Evolutionary conservation across 2,888 invertebrate species (phyloP).

Genomic region (Diadegma fenestrale): DNA sequence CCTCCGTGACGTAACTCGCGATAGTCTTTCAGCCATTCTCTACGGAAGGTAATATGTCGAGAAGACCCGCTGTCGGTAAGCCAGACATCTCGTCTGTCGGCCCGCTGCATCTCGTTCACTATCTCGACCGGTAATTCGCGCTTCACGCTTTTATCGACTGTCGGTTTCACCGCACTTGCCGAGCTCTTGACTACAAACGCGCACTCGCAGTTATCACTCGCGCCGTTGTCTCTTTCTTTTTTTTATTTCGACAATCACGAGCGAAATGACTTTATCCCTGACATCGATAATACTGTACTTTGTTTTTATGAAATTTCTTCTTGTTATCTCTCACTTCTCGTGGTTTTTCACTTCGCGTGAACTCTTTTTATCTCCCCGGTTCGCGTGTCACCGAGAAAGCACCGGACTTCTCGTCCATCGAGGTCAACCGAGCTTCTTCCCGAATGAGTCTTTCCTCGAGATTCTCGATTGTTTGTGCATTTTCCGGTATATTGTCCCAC

Average conservation of each 20-base stretch:
- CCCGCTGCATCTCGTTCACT: constrained; percentile 10
- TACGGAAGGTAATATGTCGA: constrained; percentile 52
- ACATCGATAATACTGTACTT: constrained; percentile 14
- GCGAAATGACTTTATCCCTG: constrained; percentile 15
- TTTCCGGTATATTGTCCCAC: constrained; percentile 3
- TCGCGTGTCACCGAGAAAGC: constrained; percentile 6
- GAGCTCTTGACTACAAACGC: neutral
- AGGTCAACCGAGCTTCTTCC: constrained; percentile 35
- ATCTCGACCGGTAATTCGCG: neutral
- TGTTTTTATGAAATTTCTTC: neutral
- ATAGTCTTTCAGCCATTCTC: constrained; percentile 57
- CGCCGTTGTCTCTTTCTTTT: neutral
- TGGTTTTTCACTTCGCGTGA: neutral
- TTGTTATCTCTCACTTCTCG: constrained; percentile 5
- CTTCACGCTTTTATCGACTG: neutral
- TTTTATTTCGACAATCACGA: constrained; percentile 14
- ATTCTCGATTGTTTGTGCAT: constrained; percentile 29
- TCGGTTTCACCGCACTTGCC: neutral
- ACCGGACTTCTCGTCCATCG: constrained; percentile 17
- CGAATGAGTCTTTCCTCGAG: constrained; percentile 32
- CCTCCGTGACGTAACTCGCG: neutral
- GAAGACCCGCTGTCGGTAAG: constrained; percentile 58
- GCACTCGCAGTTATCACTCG: neutral
- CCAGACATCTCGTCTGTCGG: constrained; percentile 44
- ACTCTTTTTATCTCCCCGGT: neutral